These are phyloP conservation scores for Tursiops truncatus DNA, from an alignment of 2,113 vertebrate genomes.

Conservation along the genomic window DNA sequence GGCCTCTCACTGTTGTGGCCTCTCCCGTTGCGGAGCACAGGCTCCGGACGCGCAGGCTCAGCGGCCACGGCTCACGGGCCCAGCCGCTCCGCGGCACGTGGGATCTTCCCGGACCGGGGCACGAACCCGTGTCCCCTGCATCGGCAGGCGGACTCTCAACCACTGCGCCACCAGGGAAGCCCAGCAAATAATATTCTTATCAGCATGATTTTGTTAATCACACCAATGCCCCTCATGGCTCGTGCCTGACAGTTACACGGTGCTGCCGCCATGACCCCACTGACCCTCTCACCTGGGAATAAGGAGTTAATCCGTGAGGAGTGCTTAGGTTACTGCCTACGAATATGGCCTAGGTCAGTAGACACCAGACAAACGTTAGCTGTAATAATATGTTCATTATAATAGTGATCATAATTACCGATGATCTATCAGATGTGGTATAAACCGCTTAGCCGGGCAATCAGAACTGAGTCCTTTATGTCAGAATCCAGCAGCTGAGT, in stretches of 20 bases:
- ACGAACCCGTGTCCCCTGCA: fast-evolving
- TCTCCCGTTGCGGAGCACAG: too few species aligned
- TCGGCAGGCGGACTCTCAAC: too few species aligned
- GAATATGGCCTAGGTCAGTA: neutral
- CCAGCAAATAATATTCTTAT: neutral
- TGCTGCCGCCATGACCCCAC: neutral
- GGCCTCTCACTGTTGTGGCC: too few species aligned
- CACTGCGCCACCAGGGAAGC: too few species aligned
- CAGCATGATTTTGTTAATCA: neutral
- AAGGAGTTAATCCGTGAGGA: neutral
- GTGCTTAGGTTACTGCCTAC: neutral
- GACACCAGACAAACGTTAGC: neutral
- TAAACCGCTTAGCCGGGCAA: neutral
- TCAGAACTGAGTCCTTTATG: neutral
- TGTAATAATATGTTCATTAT: neutral
- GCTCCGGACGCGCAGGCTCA: too few species aligned
- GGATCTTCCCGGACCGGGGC: fast-evolving
- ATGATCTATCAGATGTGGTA: neutral
- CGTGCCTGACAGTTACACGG: fast-evolving
- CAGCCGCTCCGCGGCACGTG: too few species aligned
- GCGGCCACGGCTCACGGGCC: too few species aligned
- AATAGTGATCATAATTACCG: neutral
- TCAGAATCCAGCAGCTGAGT: neutral
- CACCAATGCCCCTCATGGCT: neutral
- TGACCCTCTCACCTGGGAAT: neutral